phyloP scores from a whole-genome alignment of 2,797 vertebrate genomes.

The Fundulus diaphanus region DNA sequence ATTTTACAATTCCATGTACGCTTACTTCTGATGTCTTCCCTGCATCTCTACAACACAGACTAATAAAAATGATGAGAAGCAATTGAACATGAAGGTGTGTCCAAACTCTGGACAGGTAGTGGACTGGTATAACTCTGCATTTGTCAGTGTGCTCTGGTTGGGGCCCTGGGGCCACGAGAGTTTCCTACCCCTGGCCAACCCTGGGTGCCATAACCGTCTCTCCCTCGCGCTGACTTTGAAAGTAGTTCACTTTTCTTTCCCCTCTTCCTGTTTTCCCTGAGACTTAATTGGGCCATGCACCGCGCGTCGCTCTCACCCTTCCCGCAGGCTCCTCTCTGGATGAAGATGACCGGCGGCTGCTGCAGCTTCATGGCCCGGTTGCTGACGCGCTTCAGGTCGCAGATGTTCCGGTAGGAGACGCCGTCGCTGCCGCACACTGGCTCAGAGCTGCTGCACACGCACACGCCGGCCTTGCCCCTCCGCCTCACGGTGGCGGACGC shows the following conservation, averaged over 20 bases:
- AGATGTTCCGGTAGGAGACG: slow-evolving; percentile 88
- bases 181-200: background rate
- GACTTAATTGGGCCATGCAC: background rate
- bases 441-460: slow-evolving; percentile 83
- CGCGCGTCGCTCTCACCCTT: slow-evolving; percentile 69
- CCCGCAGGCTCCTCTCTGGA: slow-evolving; percentile 92
- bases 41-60: too few species aligned
- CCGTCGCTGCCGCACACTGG: slow-evolving; percentile 95
- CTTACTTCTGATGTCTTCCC: too few species aligned
- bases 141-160: too few species aligned
- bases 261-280: background rate
- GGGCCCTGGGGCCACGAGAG: too few species aligned
- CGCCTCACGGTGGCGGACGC: slow-evolving; percentile 84
- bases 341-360: slow-evolving; percentile 87
- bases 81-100: too few species aligned
- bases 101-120: too few species aligned
- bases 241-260: background rate
- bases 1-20: too few species aligned
- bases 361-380: slow-evolving; percentile 76
- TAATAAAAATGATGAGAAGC: too few species aligned
- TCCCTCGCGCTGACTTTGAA: too few species aligned
- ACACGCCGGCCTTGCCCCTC: slow-evolving; percentile 82
- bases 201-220: background rate
- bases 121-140: too few species aligned
- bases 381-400: slow-evolving; percentile 89